These are phyloP conservation scores for Rhynchomys soricoides DNA, from an alignment of 2,113 vertebrate genomes.

Conservation along the genomic window DNA sequence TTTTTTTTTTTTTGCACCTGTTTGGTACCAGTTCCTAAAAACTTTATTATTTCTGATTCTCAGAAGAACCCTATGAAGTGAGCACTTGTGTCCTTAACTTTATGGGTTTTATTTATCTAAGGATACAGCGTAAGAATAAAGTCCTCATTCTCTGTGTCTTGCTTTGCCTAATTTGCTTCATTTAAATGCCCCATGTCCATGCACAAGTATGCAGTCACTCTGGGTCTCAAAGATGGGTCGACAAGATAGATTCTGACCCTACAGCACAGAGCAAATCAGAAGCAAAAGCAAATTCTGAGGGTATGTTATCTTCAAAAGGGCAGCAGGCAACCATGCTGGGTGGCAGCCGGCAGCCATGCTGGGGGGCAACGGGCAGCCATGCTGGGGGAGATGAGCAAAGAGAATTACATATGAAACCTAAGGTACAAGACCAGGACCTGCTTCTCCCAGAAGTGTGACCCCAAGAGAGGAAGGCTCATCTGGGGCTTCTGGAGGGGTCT, in stretches of 20 bases:
- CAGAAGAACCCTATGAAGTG: not conserved
- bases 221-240: not conserved
- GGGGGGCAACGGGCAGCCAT: not conserved
- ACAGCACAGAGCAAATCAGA: not conserved
- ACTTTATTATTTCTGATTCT: slow-evolving; percentile 38
- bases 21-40: not conserved
- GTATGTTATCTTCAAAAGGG: not conserved
- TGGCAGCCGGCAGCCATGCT: not conserved
- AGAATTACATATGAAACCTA: not conserved
- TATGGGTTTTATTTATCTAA: not conserved
- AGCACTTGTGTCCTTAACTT: not conserved
- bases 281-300: not conserved
- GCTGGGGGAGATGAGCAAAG: not conserved
- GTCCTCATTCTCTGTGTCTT: not conserved
- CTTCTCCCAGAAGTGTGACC: not conserved
- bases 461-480: not conserved
- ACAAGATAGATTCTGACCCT: not conserved
- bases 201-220: not conserved
- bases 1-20: not conserved
- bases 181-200: not conserved
- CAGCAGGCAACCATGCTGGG: not conserved
- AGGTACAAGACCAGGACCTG: not conserved
- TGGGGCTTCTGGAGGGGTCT: not conserved
- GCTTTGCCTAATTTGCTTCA: not conserved
- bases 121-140: not conserved